Percentiles rank a stretch among this genome's conserved stretches.
Conservation (phyloP, 2,113 vertebrate genomes). For the Hydrolagus affinis region DNA sequence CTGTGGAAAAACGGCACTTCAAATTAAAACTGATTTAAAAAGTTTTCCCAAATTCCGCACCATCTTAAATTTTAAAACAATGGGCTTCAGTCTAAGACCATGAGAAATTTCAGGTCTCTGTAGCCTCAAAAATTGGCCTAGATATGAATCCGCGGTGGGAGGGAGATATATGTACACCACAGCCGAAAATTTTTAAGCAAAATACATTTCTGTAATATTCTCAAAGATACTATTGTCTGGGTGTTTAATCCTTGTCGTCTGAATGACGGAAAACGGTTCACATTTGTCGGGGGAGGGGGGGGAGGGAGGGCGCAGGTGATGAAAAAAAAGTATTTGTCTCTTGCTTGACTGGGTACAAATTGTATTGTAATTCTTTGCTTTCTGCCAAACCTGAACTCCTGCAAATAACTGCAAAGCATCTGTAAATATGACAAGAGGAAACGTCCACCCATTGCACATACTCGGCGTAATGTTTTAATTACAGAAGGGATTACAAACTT, state of each 20-base stretch:
- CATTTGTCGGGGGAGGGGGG: no score
- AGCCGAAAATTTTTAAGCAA: background rate
- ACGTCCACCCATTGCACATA: background rate
- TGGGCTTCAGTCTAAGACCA: no score
- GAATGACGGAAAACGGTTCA: background rate
- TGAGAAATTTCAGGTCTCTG: no score
- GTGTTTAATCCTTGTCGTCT: background rate
- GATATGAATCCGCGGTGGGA: background rate
- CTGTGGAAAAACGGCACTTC: no score
- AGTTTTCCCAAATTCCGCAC: no score
- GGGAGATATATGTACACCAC: background rate
- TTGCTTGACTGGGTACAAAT: background rate
- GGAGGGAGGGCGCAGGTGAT: no score
- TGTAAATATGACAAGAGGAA: background rate
- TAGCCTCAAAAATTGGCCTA: background rate
- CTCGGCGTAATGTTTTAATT: conserved; percentile 23
- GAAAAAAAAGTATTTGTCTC: background rate
- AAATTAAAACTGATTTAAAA: no score
- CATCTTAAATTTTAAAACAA: no score
- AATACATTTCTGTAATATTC: background rate
- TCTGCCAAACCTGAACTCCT: background rate
- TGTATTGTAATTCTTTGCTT: background rate
- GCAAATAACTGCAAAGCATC: background rate
- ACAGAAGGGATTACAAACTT: conserved; percentile 4
- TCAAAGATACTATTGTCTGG: background rate